Percentiles rank a stretch among this genome's conserved stretches.
These are phyloP conservation scores for Akabosia matsudoensis DNA, from an alignment of 1,140 invertebrate genomes.

Conservation along the genomic window DNA sequence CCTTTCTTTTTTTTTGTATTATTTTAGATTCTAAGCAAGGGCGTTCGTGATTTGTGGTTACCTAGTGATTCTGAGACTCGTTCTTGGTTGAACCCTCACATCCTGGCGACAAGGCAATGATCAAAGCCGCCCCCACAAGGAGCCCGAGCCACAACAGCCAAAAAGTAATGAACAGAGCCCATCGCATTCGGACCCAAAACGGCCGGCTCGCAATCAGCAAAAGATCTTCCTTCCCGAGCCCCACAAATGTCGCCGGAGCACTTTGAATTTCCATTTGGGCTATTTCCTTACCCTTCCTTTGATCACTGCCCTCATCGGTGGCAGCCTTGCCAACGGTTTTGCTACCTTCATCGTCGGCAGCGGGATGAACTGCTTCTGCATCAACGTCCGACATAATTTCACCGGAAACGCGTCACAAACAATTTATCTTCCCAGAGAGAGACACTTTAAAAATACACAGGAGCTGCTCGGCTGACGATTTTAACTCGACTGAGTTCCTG, in stretches of 20 bases:
- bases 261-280: conserved; percentile 6
- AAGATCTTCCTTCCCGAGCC: conserved; percentile 29
- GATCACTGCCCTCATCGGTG: too few species aligned
- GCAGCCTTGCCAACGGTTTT: too few species aligned
- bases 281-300: neutral
- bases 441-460: too few species aligned
- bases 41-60: neutral
- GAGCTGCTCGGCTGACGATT: too few species aligned
- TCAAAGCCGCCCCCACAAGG: conserved; percentile 48
- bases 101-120: conserved; percentile 47
- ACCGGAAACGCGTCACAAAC: too few species aligned
- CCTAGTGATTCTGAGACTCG: too few species aligned
- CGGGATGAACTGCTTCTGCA: too few species aligned
- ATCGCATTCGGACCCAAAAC: conserved; percentile 48
- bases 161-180: conserved; percentile 49
- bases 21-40: neutral
- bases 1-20: neutral
- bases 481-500: too few species aligned
- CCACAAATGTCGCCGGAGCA: neutral
- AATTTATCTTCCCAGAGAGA: too few species aligned
- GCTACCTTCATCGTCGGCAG: too few species aligned
- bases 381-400: too few species aligned
- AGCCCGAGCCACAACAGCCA: conserved; percentile 50
- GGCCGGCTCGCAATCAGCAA: conserved; percentile 50
- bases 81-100: too few species aligned